Base-by-base conservation (phyloP, 2,113 vertebrate species). In the Tachysurus fulvidraco region DNA sequence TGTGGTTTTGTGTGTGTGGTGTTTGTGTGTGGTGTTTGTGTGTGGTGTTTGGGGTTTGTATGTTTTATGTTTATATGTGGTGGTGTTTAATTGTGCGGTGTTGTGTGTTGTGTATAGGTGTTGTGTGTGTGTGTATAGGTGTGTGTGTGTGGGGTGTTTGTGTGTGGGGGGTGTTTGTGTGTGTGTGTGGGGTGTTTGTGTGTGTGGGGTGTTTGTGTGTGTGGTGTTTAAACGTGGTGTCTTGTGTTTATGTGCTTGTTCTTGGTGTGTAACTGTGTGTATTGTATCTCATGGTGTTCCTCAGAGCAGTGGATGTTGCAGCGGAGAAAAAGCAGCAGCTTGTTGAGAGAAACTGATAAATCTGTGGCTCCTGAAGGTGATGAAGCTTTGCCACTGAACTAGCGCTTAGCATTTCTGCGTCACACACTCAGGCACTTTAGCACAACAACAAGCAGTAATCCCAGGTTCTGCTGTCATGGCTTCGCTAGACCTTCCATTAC, bases 251-350 rank as follows among this genome's bases (percentile, higher is more conserved):
- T 54, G 52, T 55, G 52, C n/a, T 16, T 59, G 9, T 60, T 9
- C 11, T 10, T 0, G 19, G 41, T 83, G 25, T 36, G 78, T 23
- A 36, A 21, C 23, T 74, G 79, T 85, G 67, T 88, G 44, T 88
- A 23, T 83, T 30, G 52, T 83, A 81, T 76, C 9, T 90, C 10
- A 52, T 91, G 55, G 11, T 17, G 80, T 69, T 89, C 86, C 88
- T 83, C 91, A 96, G 95, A 95, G 83, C 93, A 95, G 88, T 95
- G 94, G 93, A 93, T 94, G 92, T 91, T 95, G 85, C 91, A 91
- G 81, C 87, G 92, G 81, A 93, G 93, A 90, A 93, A 93, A 90
- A 91, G 90, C 86, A 46, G 88, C 86, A 83, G 54, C 81, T 80
- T 90, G 83, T 91, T 79, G 83, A 89, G 64, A 86, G 90, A 90